Evolutionary conservation across 2,888 invertebrate species (phyloP), one percentile per base, ranked within the genome.

Genomic region (Hemistola chrysoprasaria): DNA sequence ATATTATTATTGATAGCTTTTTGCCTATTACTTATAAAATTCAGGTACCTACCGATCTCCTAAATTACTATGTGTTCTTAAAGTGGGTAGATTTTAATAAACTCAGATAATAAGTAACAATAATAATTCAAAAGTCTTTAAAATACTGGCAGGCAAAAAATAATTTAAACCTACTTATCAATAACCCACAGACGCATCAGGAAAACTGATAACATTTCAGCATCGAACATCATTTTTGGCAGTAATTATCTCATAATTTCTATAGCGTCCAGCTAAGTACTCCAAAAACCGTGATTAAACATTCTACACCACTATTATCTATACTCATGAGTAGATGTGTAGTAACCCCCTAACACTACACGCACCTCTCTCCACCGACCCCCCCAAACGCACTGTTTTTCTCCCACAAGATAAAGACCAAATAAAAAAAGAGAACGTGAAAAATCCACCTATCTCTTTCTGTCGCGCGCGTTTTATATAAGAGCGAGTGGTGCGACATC

Each of bases 381-480:
- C 53, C 65, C 71, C 77, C 70, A 54, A 67, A 81, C 84, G 81
- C 86, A 84, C 75, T 72, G 79, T 86, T 86, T 84, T 83, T 84
- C 73, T 77, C 84, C 76, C 71, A 62, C 80, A 86, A 87, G 87
- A 85, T 84, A 87, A 88, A 87, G 87, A 86, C 86, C 84, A 74
- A 81, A 84, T 82, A 87, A 87, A 88, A 82, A 88, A 88, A 82
- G 82, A 87, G 86, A 87, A 84, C 82, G 85, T 59, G 83, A 85
- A 88, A 87, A 87, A 86, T 76, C 81, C 65, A 64, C 69, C 74
- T 50, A 67, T 86, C 88, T 62, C 80, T 59, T 66, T 87, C 71
- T 52, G 35, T 40, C 82, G 43, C 50, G 52, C 35, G 50, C 43
- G 47, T 50, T 50, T 32, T 32, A 36, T 35, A 43, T 54, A 48